Evolutionary conservation across 2,113 vertebrate species (phyloP).

Genomic region (Chaetodon auriga): DNA sequence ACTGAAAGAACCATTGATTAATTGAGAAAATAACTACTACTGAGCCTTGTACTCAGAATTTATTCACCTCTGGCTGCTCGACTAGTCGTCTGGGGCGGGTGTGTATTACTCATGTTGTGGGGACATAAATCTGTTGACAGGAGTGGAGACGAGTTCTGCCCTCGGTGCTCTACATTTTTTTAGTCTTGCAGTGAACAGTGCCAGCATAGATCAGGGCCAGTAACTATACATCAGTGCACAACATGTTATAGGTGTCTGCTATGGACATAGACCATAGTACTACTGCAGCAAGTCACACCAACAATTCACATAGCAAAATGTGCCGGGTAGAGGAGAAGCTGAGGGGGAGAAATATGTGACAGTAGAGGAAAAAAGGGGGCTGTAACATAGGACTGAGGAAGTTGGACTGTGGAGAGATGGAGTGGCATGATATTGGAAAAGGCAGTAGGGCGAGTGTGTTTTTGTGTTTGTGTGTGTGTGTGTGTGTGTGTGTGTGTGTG

Average conservation of each 20-base stretch:
- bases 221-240: background rate
- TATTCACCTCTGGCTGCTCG: background rate
- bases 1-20: background rate
- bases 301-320: constrained; percentile 74
- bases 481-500: constrained; percentile 27
- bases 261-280: constrained; percentile 31
- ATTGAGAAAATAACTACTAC: background rate
- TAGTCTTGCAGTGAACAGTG: background rate
- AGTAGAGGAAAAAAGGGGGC: background rate
- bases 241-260: background rate
- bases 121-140: background rate
- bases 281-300: constrained; percentile 26
- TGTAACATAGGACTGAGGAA: background rate
- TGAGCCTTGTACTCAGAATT: background rate
- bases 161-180: background rate
- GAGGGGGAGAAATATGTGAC: background rate
- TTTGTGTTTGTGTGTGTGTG: too few relatives aligned
- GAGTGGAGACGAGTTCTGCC: background rate
- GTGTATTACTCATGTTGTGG: background rate
- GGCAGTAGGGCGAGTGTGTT: constrained; percentile 32
- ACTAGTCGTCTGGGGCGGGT: background rate
- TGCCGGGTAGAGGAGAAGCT: background rate
- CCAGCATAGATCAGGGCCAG: background rate
- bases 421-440: constrained; percentile 84
- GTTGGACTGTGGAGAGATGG: constrained; percentile 71